Base-by-base conservation (phyloP, 2,888 invertebrate genomes). In the Drosophila ezoana region DNA sequence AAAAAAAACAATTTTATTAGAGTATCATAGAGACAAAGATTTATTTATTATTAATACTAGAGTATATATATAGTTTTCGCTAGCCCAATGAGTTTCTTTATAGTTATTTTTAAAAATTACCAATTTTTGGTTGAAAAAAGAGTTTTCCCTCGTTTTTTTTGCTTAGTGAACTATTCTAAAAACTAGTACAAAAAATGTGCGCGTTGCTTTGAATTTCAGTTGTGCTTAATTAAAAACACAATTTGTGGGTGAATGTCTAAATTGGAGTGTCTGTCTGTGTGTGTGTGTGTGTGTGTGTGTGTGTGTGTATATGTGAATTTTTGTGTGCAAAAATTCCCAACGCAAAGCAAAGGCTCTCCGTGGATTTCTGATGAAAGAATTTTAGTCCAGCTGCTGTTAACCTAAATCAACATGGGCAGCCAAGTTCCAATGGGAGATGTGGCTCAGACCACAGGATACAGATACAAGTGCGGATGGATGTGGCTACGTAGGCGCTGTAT, bases 381-480 rank as follows among this genome's bases (percentile, higher is more conserved):
- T 76, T 67, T 38, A 52, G 56, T 40, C 18, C 54, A 54, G 65
- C 58, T 44, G 56, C 61, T 43, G 65, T 48, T 66, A 66, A 60
- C 74, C 81, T 72, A 84, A 84, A 79, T 71, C 74, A 84, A 84
- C 81, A 81, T 68, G 69, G 63, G 35, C 70, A 56, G 58, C 47
- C 41, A 18, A 37, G 35, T 44, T 60, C 62, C 70, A 45, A 49
- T 37, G 79, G 79, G 81, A 54, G 38, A 28, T 54, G 32, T 54
- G 32, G 53, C 43, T 40, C 38, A 20, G 43, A 56, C 56, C 54
- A 54, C 32, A 20, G 38, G 8, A 38, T 13, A 35, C 13, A 13
- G 10, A 23, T 37, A 11, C 23, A 53, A 32, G 18, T 18, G 9
- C 18, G 18, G 10, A 6, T 40, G 14, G 3, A 14, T 0, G 13